Evolutionary conservation across 2,888 invertebrate genomes (phyloP), one percentile per base, ranked within the genome.

Genomic region (Antitype chi): DNA sequence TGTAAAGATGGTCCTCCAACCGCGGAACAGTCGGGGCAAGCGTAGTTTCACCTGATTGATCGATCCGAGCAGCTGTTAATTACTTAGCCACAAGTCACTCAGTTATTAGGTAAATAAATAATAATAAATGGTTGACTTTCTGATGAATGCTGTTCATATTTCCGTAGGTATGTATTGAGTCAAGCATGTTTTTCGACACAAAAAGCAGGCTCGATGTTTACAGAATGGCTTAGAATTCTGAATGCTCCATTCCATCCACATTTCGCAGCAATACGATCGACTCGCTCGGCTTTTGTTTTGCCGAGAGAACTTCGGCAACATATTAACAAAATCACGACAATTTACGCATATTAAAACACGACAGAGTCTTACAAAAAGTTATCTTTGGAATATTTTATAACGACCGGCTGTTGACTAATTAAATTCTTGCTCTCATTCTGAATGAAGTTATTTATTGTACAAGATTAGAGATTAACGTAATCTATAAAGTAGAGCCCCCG

Each of bases 401-500:
- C 59, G 59, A 63, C 43, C 72, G 49, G 47, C 73, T 53, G 78
- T 57, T 77, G 80, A 70, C 82, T 85, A 82, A 78, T 84, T 78
- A 82, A 74, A 76, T 74, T 73, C 78, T 72, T 85, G 74, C 60
- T 78, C 80, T 69, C 76, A 73, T 76, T 82, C 70, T 49, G 66
- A 57, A 62, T 63, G 62, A 69, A 77, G 74, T 72, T 73, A 81
- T 85, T 84, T 85, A 82, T 78, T 77, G 59, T 66, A 82, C 38
- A 23, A 74, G 74, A 84, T 85, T 82, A 82, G 57, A 85, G 66
- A 78, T 85, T 78, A 77, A 66, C 69, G 78, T 85, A 72, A 83
- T 83, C 69, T 73, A 69, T 72, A 67, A 52, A 64, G 55, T 77
- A 20, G 70, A 76, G 53, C 23, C 52, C 15, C 38, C 28, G 60